Conservation (phyloP, 2,888 invertebrate species). For the Nemoura dubitans region DNA sequence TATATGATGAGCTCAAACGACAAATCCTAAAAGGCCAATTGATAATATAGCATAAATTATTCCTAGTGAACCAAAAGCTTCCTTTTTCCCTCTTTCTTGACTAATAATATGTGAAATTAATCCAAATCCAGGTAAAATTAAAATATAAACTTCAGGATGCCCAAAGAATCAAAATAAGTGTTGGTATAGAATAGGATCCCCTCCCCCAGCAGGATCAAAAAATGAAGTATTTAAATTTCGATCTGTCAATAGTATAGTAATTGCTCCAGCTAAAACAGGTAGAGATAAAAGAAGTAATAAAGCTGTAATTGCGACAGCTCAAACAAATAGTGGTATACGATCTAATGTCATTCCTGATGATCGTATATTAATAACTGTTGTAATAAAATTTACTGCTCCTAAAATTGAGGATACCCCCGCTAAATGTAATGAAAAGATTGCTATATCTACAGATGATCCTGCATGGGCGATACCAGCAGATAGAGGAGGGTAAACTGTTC, state of each 20-base stretch:
- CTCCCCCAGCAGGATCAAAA: slow-evolving; percentile 82
- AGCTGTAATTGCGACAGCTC: slow-evolving; percentile 75
- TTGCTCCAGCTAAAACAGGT: slow-evolving; percentile 81
- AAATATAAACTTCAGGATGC: slow-evolving; percentile 87
- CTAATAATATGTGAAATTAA: slow-evolving; percentile 82
- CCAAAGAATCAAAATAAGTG: slow-evolving; percentile 91
- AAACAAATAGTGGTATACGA: slow-evolving; percentile 58
- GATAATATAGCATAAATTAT: slow-evolving; percentile 87
- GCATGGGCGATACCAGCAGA: slow-evolving; percentile 71
- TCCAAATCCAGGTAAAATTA: slow-evolving; percentile 85
- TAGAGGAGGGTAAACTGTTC: slow-evolving; percentile 80
- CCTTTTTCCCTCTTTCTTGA: slow-evolving; percentile 78
- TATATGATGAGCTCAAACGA: slow-evolving; percentile 88
- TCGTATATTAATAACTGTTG: slow-evolving; percentile 78
- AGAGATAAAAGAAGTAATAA: slow-evolving; percentile 72
- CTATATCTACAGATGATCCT: slow-evolving; percentile 76
- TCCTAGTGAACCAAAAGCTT: slow-evolving; percentile 76
- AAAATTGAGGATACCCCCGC: slow-evolving; percentile 76
- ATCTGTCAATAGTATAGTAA: slow-evolving; percentile 81
- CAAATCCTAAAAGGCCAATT: slow-evolving; percentile 84
- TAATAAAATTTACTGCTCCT: slow-evolving; percentile 63
- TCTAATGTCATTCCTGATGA: slow-evolving; percentile 59
- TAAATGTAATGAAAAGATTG: slow-evolving; percentile 80
- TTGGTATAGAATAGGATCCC: slow-evolving; percentile 76
- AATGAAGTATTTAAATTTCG: slow-evolving; percentile 84